Evolutionary conservation across 2,797 vertebrate genomes (phyloP), one percentile per base, ranked within the genome.

Genomic region (Okamejei kenojei): DNA sequence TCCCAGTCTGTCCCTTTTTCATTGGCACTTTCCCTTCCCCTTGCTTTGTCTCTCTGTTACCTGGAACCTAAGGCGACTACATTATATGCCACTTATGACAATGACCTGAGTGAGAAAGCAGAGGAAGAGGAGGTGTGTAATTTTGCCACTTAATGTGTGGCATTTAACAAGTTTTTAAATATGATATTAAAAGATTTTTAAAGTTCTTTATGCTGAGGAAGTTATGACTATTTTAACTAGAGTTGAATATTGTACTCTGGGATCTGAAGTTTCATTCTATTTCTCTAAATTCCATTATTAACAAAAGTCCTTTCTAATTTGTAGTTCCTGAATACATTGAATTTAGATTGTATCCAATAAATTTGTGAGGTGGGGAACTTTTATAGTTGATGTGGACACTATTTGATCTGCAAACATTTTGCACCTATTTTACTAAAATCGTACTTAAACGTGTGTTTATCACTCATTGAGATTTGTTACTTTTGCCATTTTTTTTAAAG

Each of bases 1-100:
- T 98, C 97, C 95, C 98, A 98, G 95, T 99, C 98, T 2, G 94
- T 98, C 94, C 96, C 95, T 93, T 96, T 98, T 78, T 98, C 98
- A 29, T 96, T 99, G 93, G 95, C 97, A 93, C 96, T 99, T 95
- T 98, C 98, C 94, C 96, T 98, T 94, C 98, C 98, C 95, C 97
- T 99, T 0, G 98, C 98, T 94, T 95, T 99, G 93, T 98, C 97
- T 93, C 97, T 99, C 94, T 99, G 97, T 95, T 99, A 98, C 95
- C 96, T 99, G 90, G 98, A 99, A 96, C 97, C 96, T 74, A 96
- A 97, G 94, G 95, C 95, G 68, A 95, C 96, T 73, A 84, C 95
- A 93, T 95, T 94, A 96, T 96, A 93, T 94, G 94, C 94, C 95
- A 94, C 93, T 93, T 95, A 54, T 94, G 95, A 95, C 94, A 94